phyloP scores from a whole-genome alignment of 1,140 invertebrate species.

The Drosophila setifemur region DNA sequence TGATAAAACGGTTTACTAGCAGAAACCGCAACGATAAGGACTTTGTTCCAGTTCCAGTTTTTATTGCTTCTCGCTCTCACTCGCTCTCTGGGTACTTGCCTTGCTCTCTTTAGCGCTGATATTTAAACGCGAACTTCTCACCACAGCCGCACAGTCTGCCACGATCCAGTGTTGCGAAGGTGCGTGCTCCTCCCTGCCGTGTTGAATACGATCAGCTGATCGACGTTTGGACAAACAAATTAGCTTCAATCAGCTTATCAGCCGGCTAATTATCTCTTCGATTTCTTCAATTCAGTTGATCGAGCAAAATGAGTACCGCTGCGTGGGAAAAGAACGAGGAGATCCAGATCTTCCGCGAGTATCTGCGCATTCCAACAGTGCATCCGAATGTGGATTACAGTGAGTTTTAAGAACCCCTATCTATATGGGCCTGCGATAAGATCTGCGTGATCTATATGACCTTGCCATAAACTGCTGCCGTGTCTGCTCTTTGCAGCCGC shows the following conservation, averaged over 20 bases:
- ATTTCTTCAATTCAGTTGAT: background rate
- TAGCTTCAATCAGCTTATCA: background rate
- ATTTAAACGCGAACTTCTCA: slow-evolving; percentile 50
- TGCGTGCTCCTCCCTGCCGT: background rate
- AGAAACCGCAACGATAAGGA: slow-evolving; percentile 33
- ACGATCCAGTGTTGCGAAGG: slow-evolving; percentile 58
- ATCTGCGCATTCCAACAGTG: slow-evolving; percentile 91
- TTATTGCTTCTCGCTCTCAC: background rate
- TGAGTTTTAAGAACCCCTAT: slow-evolving; percentile 81
- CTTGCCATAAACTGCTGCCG: slow-evolving; percentile 76
- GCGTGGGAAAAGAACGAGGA: slow-evolving; percentile 85
- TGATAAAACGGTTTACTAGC: slow-evolving; percentile 32
- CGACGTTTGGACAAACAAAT: slow-evolving; percentile 15
- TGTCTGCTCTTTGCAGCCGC: slow-evolving; percentile 87
- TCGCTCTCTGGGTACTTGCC: background rate
- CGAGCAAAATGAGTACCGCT: slow-evolving; percentile 35
- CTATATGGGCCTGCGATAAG: background rate
- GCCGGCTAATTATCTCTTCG: slow-evolving; percentile 2
- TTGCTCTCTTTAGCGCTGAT: slow-evolving; percentile 14
- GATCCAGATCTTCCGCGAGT: slow-evolving; percentile 91
- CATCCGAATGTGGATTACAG: slow-evolving; percentile 93
- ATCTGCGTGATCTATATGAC: slow-evolving; percentile 4
- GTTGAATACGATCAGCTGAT: slow-evolving; percentile 31
- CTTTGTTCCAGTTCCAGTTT: slow-evolving; percentile 4
- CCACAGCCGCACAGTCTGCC: slow-evolving; percentile 30